A percentile compares a stretch with the other conserved stretches of the same genome.
phyloP scores from a whole-genome alignment of 2,888 invertebrate genomes.

The Brachypterus glaber region DNA sequence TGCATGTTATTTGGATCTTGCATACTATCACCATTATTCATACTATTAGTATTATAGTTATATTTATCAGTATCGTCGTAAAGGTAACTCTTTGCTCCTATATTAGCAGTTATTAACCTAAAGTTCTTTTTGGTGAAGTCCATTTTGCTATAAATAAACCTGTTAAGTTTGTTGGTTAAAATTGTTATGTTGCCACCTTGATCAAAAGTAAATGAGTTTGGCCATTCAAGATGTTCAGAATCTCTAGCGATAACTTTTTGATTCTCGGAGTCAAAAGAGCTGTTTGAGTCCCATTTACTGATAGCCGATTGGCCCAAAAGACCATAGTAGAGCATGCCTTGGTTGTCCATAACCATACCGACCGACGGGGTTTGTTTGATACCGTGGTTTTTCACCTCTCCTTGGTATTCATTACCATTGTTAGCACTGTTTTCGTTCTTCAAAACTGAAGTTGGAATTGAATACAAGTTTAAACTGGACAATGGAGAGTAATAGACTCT shows the following conservation, averaged over 20 bases:
- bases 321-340: slow-evolving; percentile 60
- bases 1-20: neutral
- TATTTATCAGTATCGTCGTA: slow-evolving; percentile 37
- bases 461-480: slow-evolving; percentile 57
- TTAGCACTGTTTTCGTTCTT: slow-evolving; percentile 45
- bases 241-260: slow-evolving; percentile 60
- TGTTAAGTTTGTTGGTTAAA: slow-evolving; percentile 58
- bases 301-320: slow-evolving; percentile 59
- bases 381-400: slow-evolving; percentile 51
- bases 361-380: slow-evolving; percentile 41
- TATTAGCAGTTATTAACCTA: slow-evolving; percentile 52
- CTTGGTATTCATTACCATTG: slow-evolving; percentile 26
- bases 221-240: slow-evolving; percentile 60
- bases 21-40: slow-evolving; percentile 7
- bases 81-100: slow-evolving; percentile 56
- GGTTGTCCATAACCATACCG: slow-evolving; percentile 66
- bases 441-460: slow-evolving; percentile 52
- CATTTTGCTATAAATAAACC: slow-evolving; percentile 53
- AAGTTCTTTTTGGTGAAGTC: slow-evolving; percentile 54
- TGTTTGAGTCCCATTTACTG: slow-evolving; percentile 58
- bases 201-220: slow-evolving; percentile 61
- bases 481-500: slow-evolving; percentile 60
- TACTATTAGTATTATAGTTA: too few species aligned
- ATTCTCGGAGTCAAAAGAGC: slow-evolving; percentile 47
- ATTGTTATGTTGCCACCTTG: slow-evolving; percentile 55